Conservation (phyloP, 1,140 invertebrate species). For the Bombus fervidus region DNA sequence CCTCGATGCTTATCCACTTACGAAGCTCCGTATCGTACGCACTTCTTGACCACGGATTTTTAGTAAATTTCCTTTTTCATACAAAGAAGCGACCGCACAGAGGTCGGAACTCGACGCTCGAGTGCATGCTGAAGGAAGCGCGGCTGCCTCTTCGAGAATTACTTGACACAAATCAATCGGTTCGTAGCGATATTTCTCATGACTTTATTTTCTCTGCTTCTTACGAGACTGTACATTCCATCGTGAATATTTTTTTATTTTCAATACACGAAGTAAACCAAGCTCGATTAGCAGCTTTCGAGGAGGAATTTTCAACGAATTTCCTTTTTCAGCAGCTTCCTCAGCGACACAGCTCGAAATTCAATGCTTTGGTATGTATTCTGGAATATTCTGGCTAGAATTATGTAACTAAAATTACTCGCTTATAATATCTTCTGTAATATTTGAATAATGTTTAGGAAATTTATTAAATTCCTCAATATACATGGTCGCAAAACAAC, state of each 20-base stretch:
- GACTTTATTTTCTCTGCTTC: background rate
- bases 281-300: background rate
- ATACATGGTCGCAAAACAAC: too few species aligned
- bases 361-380: background rate
- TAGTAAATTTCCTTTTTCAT: constrained; percentile 16
- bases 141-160: background rate
- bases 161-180: background rate
- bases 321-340: background rate
- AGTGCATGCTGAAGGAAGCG: background rate
- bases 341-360: background rate
- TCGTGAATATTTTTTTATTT: background rate
- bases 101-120: too few species aligned
- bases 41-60: constrained; percentile 29
- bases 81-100: background rate
- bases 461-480: too few species aligned
- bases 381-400: background rate
- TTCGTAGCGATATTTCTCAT: background rate
- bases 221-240: background rate
- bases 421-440: too few species aligned
- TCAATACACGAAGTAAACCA: too few species aligned
- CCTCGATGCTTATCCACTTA: constrained; percentile 47
- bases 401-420: background rate
- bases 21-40: constrained; percentile 10
- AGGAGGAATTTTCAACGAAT: background rate
- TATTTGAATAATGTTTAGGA: too few species aligned